Conservation (phyloP, 2,113 vertebrate species). For the Callorhinus ursinus region DNA sequence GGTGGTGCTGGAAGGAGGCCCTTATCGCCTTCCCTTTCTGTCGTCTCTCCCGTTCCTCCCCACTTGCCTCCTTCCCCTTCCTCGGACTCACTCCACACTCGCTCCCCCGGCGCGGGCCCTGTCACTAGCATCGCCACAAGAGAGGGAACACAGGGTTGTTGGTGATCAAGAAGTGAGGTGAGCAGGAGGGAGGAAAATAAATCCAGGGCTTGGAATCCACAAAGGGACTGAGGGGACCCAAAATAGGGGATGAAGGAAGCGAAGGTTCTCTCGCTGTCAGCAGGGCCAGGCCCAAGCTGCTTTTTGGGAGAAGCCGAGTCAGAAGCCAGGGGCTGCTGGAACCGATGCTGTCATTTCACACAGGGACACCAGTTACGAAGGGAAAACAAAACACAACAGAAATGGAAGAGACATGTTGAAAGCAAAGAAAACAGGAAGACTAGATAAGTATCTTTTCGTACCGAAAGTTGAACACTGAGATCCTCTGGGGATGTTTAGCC, state of each 20-base stretch:
- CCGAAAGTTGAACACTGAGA: neutral
- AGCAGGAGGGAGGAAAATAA: neutral
- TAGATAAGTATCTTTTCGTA: neutral
- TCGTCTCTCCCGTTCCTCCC: neutral
- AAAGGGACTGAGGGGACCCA: too few species aligned
- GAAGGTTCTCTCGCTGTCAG: neutral
- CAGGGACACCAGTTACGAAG: fast-evolving
- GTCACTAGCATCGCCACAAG: neutral
- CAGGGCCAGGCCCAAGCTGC: neutral
- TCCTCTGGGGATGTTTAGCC: neutral
- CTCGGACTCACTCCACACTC: neutral
- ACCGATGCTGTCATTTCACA: neutral
- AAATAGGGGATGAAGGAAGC: neutral
- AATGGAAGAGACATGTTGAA: neutral
- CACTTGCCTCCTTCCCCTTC: neutral
- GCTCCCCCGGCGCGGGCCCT: neutral
- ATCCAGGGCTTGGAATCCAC: neutral
- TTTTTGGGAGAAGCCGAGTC: neutral
- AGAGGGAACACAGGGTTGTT: neutral
- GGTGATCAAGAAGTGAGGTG: neutral
- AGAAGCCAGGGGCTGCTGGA: neutral
- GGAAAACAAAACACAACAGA: neutral
- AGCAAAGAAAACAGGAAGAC: neutral
- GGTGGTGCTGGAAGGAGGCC: fast-evolving
- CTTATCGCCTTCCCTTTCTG: neutral